Conservation (phyloP, 2,888 invertebrate species). For the Acleris emargana region DNA sequence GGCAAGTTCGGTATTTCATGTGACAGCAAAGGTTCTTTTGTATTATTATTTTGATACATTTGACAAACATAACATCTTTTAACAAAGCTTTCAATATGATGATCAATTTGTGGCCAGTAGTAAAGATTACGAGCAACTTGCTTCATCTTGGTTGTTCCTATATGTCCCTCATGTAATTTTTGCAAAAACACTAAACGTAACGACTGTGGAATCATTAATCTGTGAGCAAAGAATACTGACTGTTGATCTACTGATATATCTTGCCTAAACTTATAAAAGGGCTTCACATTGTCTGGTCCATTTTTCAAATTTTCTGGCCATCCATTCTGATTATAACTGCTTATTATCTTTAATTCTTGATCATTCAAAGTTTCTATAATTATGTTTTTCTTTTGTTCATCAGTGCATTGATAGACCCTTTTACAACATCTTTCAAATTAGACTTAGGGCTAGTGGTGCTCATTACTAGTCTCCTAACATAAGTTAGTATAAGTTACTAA, state of each 20-base stretch:
- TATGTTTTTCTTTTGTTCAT: conserved; percentile 33
- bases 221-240: no score
- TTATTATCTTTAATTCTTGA: conserved; percentile 28
- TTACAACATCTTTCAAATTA: no score
- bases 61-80: conserved; percentile 36
- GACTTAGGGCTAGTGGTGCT: no score
- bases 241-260: conserved; percentile 33
- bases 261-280: conserved; percentile 35
- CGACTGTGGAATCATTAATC: no score
- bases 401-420: conserved; percentile 37
- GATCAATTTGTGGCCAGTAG: no score
- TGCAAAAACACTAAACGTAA: no score
- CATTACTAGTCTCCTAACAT: no score
- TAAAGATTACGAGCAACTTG: no score
- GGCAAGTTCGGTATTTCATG: no score
- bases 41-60: conserved; percentile 40
- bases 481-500: no score
- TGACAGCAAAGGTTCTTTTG: conserved; percentile 28
- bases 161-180: conserved; percentile 49
- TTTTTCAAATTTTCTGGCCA: conserved; percentile 36
- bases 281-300: conserved; percentile 28
- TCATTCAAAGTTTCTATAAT: conserved; percentile 34
- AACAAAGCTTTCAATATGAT: no score
- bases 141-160: conserved; percentile 40
- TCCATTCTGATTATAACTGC: conserved; percentile 20